A percentile compares a stretch with the other conserved stretches of the same genome.
Evolutionary conservation across 2,888 invertebrate genomes (phyloP).

Genomic region (Chrysopilus asiliformis): DNA sequence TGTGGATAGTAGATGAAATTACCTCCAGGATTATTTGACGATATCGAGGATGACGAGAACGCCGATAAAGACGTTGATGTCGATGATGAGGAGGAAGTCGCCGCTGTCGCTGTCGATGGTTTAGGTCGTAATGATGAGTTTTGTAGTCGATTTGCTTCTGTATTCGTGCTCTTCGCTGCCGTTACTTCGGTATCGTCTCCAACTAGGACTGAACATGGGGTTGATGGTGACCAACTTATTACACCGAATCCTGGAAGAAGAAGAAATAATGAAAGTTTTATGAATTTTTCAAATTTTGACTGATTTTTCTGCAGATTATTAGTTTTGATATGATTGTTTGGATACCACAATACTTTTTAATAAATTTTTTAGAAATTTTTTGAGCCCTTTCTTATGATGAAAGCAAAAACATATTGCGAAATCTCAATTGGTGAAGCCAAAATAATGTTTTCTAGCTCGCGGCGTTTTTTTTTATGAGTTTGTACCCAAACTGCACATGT

Average conservation of each 20-base stretch:
- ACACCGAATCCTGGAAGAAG: slow-evolving; percentile 57
- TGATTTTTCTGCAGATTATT: no score
- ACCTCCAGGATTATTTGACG: slow-evolving; percentile 33
- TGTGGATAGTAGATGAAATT: slow-evolving; percentile 19
- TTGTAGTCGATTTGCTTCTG: slow-evolving; percentile 58
- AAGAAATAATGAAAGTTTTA: no score
- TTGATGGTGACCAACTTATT: slow-evolving; percentile 71
- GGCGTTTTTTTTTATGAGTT: no score
- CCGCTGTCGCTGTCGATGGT: slow-evolving; percentile 39
- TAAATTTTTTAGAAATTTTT: no score
- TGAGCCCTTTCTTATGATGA: no score
- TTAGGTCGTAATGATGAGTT: slow-evolving; percentile 49
- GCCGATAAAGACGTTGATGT: slow-evolving; percentile 56
- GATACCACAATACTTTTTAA: no score
- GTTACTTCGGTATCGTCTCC: slow-evolving; percentile 58
- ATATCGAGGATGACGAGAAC: slow-evolving; percentile 43
- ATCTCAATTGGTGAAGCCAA: no score
- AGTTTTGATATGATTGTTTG: no score
- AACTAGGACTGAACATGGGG: slow-evolving; percentile 72
- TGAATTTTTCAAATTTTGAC: no score
- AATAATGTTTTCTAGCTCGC: no score
- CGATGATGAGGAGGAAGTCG: slow-evolving; percentile 31
- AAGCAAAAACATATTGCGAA: no score
- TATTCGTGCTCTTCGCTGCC: slow-evolving; percentile 55
- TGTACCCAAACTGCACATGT: no score